phyloP scores from a whole-genome alignment of 2,113 vertebrate genomes.

The Passer domesticus region DNA sequence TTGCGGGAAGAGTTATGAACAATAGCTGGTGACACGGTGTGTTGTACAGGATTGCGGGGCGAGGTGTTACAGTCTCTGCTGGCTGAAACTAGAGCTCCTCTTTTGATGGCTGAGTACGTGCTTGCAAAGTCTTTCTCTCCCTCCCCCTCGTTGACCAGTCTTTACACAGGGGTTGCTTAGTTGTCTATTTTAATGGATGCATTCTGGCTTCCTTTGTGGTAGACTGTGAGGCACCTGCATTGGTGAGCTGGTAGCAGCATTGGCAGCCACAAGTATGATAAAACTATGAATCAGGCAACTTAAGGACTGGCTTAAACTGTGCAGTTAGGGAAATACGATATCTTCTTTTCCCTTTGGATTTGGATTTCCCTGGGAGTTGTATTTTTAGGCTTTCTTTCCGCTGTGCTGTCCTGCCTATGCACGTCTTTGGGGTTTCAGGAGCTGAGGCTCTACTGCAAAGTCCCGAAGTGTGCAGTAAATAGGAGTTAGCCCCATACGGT shows the following conservation, averaged over 20 bases:
- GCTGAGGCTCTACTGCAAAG: neutral
- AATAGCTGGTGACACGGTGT: conserved; percentile 3
- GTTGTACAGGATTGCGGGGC: neutral
- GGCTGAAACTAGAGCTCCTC: conserved; percentile 52
- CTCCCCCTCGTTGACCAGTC: neutral
- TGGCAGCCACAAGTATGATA: conserved; percentile 8
- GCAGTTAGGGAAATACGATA: neutral
- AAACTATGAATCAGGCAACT: neutral
- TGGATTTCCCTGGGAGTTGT: neutral
- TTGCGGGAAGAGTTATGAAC: conserved; percentile 28
- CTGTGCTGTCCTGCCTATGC: fast-evolving
- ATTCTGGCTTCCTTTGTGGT: neutral
- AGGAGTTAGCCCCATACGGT: neutral
- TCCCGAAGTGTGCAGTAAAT: neutral
- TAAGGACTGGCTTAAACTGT: neutral
- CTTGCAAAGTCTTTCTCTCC: neutral
- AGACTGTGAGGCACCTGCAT: conserved; percentile 21
- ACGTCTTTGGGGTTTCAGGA: neutral
- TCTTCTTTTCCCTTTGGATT: neutral
- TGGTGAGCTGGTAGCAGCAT: neutral
- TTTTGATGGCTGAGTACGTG: conserved; percentile 32
- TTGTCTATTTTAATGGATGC: neutral
- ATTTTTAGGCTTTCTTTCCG: neutral
- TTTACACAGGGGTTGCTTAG: neutral
- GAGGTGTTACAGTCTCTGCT: conserved; percentile 55